Evolutionary conservation across 2,113 vertebrate species (phyloP).

Genomic region (Psittacula cyanocephala): DNA sequence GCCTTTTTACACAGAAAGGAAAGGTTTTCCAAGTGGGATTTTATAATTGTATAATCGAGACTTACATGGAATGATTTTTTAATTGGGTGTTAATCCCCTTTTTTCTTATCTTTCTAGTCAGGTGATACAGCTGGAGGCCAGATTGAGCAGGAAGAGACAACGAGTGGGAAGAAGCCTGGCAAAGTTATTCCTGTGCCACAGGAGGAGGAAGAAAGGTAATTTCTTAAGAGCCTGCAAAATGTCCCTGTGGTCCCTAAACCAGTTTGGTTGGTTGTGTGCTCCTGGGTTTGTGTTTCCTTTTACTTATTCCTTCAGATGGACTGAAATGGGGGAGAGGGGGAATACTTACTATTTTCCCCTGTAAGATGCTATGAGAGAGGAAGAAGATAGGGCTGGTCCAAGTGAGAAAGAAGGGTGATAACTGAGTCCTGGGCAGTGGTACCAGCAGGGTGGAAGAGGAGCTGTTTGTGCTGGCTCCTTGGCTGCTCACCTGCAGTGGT

Average conservation of each 20-base stretch:
- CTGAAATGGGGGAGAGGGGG: neutral
- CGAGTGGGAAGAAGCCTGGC: constrained; percentile 36
- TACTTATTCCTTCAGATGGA: neutral
- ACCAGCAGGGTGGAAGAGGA: neutral
- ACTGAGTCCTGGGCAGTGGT: neutral
- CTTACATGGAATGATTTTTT: neutral
- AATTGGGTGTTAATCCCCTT: neutral
- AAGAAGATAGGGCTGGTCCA: neutral
- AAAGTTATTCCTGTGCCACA: constrained; percentile 36
- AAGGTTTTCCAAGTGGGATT: neutral
- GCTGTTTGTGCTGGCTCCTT: neutral
- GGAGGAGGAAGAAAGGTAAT: constrained; percentile 58
- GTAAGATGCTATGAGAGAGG: neutral
- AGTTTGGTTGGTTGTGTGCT: rapidly evolving
- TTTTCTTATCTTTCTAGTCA: neutral
- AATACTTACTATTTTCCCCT: neutral
- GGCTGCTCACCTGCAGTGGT: neutral
- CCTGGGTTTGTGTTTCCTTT: neutral
- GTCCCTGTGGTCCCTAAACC: neutral
- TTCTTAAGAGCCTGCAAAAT: neutral
- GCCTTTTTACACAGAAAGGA: neutral
- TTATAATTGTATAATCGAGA: neutral
- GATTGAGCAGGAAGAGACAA: constrained; percentile 39
- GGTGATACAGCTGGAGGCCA: constrained; percentile 4
- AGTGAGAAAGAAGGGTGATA: neutral